These are phyloP conservation scores for Cathartes aura DNA, from an alignment of 2,113 vertebrate species.

Conservation along the genomic window DNA sequence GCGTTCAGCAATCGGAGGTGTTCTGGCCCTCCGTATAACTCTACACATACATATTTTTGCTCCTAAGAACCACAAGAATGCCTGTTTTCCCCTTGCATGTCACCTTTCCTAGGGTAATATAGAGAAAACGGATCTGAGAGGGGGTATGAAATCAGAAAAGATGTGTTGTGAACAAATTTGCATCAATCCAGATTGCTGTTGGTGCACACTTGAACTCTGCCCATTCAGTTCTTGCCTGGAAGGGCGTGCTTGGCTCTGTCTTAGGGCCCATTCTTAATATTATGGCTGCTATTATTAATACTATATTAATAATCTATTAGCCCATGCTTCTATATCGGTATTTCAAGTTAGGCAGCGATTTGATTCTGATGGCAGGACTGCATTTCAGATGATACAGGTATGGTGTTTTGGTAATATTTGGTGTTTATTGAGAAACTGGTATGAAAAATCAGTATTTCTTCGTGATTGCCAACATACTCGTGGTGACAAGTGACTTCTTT, in stretches of 20 bases:
- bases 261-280: not conserved
- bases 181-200: not conserved
- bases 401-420: not conserved
- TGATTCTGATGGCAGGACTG: not conserved
- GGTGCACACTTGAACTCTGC: not conserved
- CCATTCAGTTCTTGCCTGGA: not conserved
- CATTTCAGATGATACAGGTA: not conserved
- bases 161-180: not conserved
- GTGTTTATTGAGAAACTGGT: not conserved
- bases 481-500: not conserved
- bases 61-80: not conserved
- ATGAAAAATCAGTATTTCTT: not conserved
- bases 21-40: not conserved
- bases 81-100: not conserved
- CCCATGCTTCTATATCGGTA: fast-evolving
- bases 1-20: not conserved
- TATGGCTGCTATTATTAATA: not conserved
- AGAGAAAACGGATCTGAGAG: not conserved
- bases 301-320: not conserved
- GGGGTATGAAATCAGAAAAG: not conserved
- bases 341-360: not conserved
- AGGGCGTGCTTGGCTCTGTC: not conserved
- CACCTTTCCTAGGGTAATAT: not conserved
- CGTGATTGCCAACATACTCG: not conserved
- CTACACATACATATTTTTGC: not conserved